Conservation (phyloP, 2,797 vertebrate genomes). For the Urophycis tenuis region DNA sequence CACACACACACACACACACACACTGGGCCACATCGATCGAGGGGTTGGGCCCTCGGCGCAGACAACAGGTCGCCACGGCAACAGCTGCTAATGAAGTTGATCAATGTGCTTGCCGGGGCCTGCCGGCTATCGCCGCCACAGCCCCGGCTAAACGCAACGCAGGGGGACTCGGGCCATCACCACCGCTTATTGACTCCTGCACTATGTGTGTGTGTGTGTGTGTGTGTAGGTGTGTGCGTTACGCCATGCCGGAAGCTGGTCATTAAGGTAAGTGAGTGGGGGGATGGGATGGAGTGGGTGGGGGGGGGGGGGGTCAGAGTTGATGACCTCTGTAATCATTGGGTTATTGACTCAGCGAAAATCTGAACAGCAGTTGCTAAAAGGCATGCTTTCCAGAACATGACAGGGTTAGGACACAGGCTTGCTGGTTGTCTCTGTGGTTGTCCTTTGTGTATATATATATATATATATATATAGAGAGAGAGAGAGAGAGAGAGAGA, state of each 20-base stretch:
- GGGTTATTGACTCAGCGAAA: constrained; percentile 16
- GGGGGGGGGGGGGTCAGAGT: constrained; percentile 13
- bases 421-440: no score
- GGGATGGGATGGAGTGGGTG: no score
- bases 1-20: background rate
- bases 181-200: background rate
- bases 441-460: no score
- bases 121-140: constrained; percentile 22
- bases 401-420: no score
- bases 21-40: constrained; percentile 12
- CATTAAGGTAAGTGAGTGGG: constrained; percentile 31
- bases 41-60: constrained; percentile 17
- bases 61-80: constrained; percentile 34
- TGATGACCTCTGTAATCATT: constrained; percentile 25
- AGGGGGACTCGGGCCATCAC: constrained; percentile 22
- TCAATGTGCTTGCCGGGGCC: constrained; percentile 24
- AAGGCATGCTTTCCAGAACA: no score
- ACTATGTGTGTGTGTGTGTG: constrained; percentile 1
- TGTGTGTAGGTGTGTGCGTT: background rate
- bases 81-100: constrained; percentile 42
- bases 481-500: no score
- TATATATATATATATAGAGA: no score
- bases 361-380: background rate
- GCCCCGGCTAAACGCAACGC: constrained; percentile 30
- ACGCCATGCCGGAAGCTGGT: constrained; percentile 15